Percentiles rank a stretch among this genome's conserved stretches.
These are phyloP conservation scores for Chelonoidis abingdonii DNA, from an alignment of 2,113 vertebrate genomes.

Conservation along the genomic window DNA sequence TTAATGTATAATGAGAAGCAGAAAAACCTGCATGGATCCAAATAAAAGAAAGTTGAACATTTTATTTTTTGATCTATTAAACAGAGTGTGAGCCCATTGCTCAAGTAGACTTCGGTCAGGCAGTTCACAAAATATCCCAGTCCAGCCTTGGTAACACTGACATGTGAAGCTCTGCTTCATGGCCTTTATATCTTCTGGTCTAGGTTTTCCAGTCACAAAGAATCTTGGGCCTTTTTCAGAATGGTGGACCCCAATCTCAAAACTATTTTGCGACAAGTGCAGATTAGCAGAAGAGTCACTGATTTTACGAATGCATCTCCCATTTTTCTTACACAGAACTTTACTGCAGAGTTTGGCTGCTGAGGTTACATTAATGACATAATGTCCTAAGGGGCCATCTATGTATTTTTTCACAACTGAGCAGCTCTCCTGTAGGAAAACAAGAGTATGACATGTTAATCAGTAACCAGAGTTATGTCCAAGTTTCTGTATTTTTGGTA, in stretches of 20 bases:
- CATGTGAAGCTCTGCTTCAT: conserved; percentile 91
- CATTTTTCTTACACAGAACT: conserved; percentile 89
- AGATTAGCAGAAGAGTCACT: conserved; percentile 81
- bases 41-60: conserved; percentile 23
- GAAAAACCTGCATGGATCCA: conserved; percentile 30
- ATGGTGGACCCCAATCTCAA: conserved; percentile 73
- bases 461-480: not conserved
- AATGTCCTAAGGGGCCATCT: conserved; percentile 86
- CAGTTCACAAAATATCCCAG: conserved; percentile 87
- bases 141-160: conserved; percentile 92
- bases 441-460: not conserved
- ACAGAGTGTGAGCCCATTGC: not conserved
- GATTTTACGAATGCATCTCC: conserved; percentile 87
- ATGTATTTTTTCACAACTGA: conserved; percentile 85
- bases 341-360: conserved; percentile 92
- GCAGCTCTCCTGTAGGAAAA: conserved; percentile 84
- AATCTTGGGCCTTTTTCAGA: conserved; percentile 69
- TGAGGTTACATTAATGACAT: conserved; percentile 90
- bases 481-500: not conserved
- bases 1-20: not conserved
- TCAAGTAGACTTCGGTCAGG: conserved; percentile 68
- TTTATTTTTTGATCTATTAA: conserved; percentile 44
- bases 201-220: conserved; percentile 78
- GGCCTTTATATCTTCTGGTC: conserved; percentile 73
- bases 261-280: conserved; percentile 84